These are phyloP conservation scores for Chionomys nivalis DNA, from an alignment of 2,113 vertebrate genomes.

Conservation along the genomic window DNA sequence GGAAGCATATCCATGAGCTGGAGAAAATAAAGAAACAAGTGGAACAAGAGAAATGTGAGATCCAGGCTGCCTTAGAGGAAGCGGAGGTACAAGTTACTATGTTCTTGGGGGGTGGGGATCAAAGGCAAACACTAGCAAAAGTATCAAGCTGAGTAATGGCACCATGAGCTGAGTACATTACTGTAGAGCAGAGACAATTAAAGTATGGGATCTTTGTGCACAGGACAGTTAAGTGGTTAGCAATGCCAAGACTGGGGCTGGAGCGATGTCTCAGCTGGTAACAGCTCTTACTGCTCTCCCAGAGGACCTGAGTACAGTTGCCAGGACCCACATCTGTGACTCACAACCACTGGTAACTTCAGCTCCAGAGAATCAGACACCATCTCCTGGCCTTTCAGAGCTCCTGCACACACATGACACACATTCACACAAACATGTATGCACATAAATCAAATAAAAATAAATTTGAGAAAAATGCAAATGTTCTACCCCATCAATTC, in stretches of 20 bases:
- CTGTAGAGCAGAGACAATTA: neutral
- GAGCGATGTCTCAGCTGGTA: neutral
- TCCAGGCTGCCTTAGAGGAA: slow-evolving; percentile 92
- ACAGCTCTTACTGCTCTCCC: neutral
- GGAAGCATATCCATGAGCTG: slow-evolving; percentile 93
- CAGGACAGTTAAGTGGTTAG: neutral
- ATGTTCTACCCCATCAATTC: neutral
- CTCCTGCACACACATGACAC: neutral
- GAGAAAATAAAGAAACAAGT: slow-evolving; percentile 92
- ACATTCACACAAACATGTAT: neutral
- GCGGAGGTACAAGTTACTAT: slow-evolving; percentile 86
- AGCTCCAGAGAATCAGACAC: too few relatives aligned
- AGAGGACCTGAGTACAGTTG: neutral
- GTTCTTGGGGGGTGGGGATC: neutral
- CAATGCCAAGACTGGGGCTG: neutral
- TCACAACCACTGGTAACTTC: neutral
- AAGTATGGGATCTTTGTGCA: neutral
- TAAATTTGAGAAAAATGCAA: slow-evolving; percentile 22
- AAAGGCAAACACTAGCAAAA: neutral
- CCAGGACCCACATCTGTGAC: neutral
- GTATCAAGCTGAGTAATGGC: neutral
- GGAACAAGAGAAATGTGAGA: slow-evolving; percentile 91
- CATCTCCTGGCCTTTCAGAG: too few relatives aligned
- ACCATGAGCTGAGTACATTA: neutral
- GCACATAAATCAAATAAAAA: neutral